Evolutionary conservation across 2,113 vertebrate species (phyloP).

Genomic region (Pyxicephalus adspersus): DNA sequence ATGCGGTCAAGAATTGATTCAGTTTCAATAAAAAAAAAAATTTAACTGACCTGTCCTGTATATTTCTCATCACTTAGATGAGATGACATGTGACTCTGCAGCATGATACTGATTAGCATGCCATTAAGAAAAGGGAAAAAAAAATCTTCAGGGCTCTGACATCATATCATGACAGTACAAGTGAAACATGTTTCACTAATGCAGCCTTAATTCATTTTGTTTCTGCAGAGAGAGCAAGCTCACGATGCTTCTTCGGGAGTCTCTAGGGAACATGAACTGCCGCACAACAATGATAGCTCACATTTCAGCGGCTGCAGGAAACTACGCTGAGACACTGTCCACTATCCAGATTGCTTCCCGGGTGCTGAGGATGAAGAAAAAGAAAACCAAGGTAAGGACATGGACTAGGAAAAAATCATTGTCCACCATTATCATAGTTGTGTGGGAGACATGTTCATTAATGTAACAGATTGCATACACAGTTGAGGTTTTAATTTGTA

Average conservation of each 20-base stretch:
- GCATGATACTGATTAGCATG: constrained; percentile 63
- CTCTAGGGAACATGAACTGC: constrained; percentile 98
- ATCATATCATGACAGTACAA: constrained; percentile 60
- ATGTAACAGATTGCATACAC: constrained; percentile 6
- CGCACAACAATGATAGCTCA: constrained; percentile 98
- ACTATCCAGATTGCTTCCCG: constrained; percentile 96
- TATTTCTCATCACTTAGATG: constrained; percentile 59
- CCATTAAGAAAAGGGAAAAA: constrained; percentile 64
- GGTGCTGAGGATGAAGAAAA: constrained; percentile 97
- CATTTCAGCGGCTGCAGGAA: constrained; percentile 88
- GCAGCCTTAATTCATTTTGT: constrained; percentile 69
- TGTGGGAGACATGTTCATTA: neutral
- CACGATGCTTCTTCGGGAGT: constrained; percentile 97
- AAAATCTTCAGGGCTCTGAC: constrained; percentile 56
- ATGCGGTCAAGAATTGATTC: constrained; percentile 17
- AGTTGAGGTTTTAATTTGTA: neutral
- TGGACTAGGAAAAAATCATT: neutral
- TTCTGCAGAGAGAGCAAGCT: constrained; percentile 95
- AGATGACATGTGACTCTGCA: constrained; percentile 51
- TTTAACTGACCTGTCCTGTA: constrained; percentile 5
- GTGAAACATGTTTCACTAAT: constrained; percentile 65
- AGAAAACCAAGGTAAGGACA: constrained; percentile 94
- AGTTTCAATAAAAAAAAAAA: constrained; percentile 21
- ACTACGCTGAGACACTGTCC: constrained; percentile 93
- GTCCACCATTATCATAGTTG: neutral